Percentiles rank a stretch among this genome's conserved stretches.
Evolutionary conservation across 2,113 vertebrate species (phyloP).

Genomic region (Acrocephalus arundinaceus): DNA sequence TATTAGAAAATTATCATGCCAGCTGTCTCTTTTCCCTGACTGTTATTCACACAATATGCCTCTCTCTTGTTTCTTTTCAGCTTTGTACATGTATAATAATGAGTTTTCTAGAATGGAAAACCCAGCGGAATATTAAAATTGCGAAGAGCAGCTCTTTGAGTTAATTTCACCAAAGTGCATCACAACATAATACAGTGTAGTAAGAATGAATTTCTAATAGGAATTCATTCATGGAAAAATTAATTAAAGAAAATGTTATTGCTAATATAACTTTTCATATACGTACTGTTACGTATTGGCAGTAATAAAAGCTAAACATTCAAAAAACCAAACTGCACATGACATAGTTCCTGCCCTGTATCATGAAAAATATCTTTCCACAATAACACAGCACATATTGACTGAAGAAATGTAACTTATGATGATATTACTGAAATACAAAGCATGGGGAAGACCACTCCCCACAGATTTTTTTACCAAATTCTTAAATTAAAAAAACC

Average conservation of each 20-base stretch:
- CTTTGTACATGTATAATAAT: constrained; percentile 86
- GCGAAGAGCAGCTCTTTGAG: constrained; percentile 72
- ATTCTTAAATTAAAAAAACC: not conserved
- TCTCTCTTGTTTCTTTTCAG: constrained; percentile 82
- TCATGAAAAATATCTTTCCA: not conserved
- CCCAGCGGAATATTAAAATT: constrained; percentile 82
- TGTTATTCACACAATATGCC: constrained; percentile 86
- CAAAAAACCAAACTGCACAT: not conserved
- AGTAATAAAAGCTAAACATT: constrained; percentile 18
- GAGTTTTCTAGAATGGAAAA: constrained; percentile 81
- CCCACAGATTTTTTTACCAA: not conserved
- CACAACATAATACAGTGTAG: constrained; percentile 68
- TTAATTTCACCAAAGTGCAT: constrained; percentile 77
- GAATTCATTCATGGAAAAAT: constrained; percentile 69
- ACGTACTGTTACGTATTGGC: not conserved
- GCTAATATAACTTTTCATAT: constrained; percentile 50
- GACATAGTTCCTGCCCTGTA: not conserved
- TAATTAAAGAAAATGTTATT: constrained; percentile 69
- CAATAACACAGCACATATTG: not conserved
- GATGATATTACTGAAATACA: not conserved
- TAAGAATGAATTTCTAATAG: constrained; percentile 76
- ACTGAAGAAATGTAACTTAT: not conserved
- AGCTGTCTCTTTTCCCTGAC: constrained; percentile 82
- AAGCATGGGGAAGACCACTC: not conserved
- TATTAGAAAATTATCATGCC: constrained; percentile 80